Base-by-base conservation (phyloP, 2,113 vertebrate species). In the Pedetes capensis region DNA sequence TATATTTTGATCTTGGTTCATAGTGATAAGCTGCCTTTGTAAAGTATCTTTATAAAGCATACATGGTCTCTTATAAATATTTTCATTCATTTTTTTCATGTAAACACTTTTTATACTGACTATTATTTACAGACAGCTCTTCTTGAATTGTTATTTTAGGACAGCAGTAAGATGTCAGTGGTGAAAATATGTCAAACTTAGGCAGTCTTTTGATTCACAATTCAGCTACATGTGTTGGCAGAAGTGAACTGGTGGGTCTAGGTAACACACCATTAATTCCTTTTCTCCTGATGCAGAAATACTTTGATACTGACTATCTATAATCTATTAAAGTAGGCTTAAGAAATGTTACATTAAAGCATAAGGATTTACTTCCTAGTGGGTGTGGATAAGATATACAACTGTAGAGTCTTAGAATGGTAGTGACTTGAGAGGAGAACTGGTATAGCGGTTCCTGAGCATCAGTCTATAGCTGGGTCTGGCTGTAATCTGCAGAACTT, bases 1-100 rank as follows among this genome's bases (percentile, higher is more conserved):
- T 93, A 57, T 98, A 97, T 97, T 98, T 97, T 96, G 94, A 94
- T 96, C 66, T 72, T 94, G 97, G 93, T 93, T 97, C 95, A 97
- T 97, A 97, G 93, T 97, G 97, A 98, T 93, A 98, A 98, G 97
- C 98, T 97, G 75, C 87, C 91, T 97, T 96, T 97, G 93, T 97
- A 98, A 98, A 98, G 98, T 98, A 97, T 32, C 39, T 57, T 91
- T 81, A 22, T 72, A 55, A 98, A 98, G 98, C n/a, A n/a, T n/a
- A 98, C 96, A 98, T 66, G 86, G 82, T 98, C 94, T 68, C 95
- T 96, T 96, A 96, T 98, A 97, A 97, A 97, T 98, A 98, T 97
- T 97, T 96, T 93, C 96, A 98, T 97, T 96, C 97, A 97, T 98
- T 98, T 98, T n/a, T 97, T 98, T 23, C 95, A 93, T 97, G 96